Base-by-base conservation (phyloP, 2,888 invertebrate species). In the Hypomecis punctinalis region DNA sequence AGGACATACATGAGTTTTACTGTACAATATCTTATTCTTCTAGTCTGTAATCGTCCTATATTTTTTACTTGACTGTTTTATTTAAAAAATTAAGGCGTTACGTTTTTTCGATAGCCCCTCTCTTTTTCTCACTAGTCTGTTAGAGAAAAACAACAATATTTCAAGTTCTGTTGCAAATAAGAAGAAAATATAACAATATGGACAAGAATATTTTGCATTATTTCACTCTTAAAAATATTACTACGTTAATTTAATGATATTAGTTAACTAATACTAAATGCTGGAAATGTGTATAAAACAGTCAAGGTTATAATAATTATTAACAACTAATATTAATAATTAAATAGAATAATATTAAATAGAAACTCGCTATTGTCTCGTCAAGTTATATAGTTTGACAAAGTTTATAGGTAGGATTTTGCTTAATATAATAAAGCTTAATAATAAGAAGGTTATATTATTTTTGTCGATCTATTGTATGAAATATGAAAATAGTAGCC, bases 361-460 rank as follows among this genome's bases (percentile, higher is more conserved):
- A 81, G 81, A 79, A 83, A 82, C 82, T 84, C 84, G 83, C 80
- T 83, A 65, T 79, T 76, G 71, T 74, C 71, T 75, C 70, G 68
- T 70, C 46, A 37, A 42, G 13, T 56, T 71, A 71, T 71, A 75
- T 77, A 79, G 76, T 76, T 80, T 78, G 82, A 76, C 76, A 60
- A 64, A 68, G 60, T 69, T 68, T 3, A 23, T 54, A 63, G 66
- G 48, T 66, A 70, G 68, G 65, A 33, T 77, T 79, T 75, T 85
- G 85, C 84, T 84, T 82, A 76, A 78, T 77, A 79, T 68, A 81
- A 86, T 86, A 87, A 87, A 86, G 77, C 79, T 82, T 86, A 82
- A 79, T 66, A 82, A 79, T 61, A 48, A 57, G 48, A 80, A 81
- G 77, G 82, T 76, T 86, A 83, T 85, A 77, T 86, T 85, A 86